phyloP scores from a whole-genome alignment of 1,140 invertebrate genomes.

The Drosophila bifasciata region DNA sequence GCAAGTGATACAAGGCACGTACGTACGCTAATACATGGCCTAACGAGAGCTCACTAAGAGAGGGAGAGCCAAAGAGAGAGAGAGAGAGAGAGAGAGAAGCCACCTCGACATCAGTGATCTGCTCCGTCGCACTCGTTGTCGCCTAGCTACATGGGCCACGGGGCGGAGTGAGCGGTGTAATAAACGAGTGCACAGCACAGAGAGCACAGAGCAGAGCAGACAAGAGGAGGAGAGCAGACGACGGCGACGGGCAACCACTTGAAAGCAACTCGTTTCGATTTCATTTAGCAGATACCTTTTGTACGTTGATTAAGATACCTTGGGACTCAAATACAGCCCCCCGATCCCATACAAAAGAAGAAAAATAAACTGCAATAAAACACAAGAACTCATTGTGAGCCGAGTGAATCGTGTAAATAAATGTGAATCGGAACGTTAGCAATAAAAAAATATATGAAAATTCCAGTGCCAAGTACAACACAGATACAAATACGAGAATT shows the following conservation, averaged over 20 bases:
- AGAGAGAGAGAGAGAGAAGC: conserved; percentile 25
- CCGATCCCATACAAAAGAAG: conserved; percentile 56
- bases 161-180: conserved; percentile 67
- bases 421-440: conserved; percentile 9
- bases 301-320: conserved; percentile 83
- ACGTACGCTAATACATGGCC: conserved; percentile 34
- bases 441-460: conserved; percentile 22
- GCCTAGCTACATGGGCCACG: conserved; percentile 49
- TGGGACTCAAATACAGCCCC: conserved; percentile 62
- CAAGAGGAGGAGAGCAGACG: conserved; percentile 40
- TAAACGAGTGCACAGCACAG: conserved; percentile 71
- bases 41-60: conserved; percentile 56
- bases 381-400: conserved; percentile 22
- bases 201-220: conserved; percentile 47
- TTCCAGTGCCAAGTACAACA: conserved; percentile 48
- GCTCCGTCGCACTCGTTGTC: conserved; percentile 59
- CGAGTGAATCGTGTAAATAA: conserved; percentile 23
- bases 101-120: conserved; percentile 39
- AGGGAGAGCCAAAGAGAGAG: conserved; percentile 18
- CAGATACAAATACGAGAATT: conserved; percentile 36
- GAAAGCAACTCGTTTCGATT: conserved; percentile 83
- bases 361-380: conserved; percentile 46
- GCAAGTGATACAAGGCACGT: conserved; percentile 78
- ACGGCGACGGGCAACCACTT: conserved; percentile 77
- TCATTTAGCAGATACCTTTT: conserved; percentile 84